phyloP scores from a whole-genome alignment of 1,140 invertebrate genomes.

The Drosophila novamexicana region DNA sequence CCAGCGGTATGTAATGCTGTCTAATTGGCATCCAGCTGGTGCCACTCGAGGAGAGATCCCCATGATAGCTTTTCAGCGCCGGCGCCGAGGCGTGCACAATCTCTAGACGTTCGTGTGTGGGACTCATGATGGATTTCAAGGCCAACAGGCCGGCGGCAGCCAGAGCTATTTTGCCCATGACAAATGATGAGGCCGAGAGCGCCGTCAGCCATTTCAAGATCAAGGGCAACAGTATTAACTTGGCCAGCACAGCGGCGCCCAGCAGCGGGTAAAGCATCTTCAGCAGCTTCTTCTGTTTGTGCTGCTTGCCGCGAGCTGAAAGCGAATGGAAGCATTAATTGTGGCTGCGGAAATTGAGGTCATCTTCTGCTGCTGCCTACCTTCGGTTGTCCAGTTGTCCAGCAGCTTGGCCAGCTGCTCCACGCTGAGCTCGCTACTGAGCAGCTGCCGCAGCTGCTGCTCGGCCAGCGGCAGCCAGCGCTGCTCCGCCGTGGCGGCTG shows the following conservation, averaged over 20 bases:
- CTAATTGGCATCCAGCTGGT: slow-evolving; percentile 62
- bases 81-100: slow-evolving; percentile 69
- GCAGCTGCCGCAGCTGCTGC: slow-evolving; percentile 48
- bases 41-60: slow-evolving; percentile 55
- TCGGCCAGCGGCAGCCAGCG: slow-evolving; percentile 51
- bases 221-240: slow-evolving; percentile 87
- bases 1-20: slow-evolving; percentile 68
- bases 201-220: slow-evolving; percentile 87
- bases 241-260: slow-evolving; percentile 87
- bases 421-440: slow-evolving; percentile 42
- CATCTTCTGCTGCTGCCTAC: slow-evolving; percentile 19
- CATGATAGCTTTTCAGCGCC: slow-evolving; percentile 44
- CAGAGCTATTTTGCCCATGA: slow-evolving; percentile 86
- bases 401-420: slow-evolving; percentile 44
- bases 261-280: slow-evolving; percentile 85
- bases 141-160: slow-evolving; percentile 84
- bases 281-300: slow-evolving; percentile 65
- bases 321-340: slow-evolving; percentile 2
- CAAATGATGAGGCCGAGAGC: slow-evolving; percentile 86
- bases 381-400: slow-evolving; percentile 54
- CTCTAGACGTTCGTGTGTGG: slow-evolving; percentile 61
- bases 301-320: slow-evolving; percentile 67
- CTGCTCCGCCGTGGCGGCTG: slow-evolving; percentile 24
- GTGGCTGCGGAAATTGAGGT: neutral
- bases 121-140: slow-evolving; percentile 64